A percentile compares a stretch with the other conserved stretches of the same genome.
phyloP scores from a whole-genome alignment of 2,797 vertebrate genomes.

The Enoplosus armatus region DNA sequence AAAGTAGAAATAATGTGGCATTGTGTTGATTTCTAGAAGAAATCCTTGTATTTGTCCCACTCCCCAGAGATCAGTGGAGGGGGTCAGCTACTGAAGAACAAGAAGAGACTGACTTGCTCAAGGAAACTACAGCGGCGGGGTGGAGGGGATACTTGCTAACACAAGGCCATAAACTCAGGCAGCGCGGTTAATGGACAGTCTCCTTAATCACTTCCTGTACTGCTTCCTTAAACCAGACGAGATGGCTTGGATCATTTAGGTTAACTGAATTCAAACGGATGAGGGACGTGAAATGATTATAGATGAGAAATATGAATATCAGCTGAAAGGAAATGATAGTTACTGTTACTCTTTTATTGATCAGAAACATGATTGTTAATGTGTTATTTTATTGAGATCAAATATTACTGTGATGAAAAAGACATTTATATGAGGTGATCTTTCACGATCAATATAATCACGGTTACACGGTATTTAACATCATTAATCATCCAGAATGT shows the following conservation, averaged over 20 bases:
- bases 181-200: conserved; percentile 30
- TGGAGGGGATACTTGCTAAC: neutral
- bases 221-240: conserved; percentile 22
- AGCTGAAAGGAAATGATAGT: conserved; percentile 8
- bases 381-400: too few relatives aligned
- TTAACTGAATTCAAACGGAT: conserved; percentile 35
- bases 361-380: too few relatives aligned
- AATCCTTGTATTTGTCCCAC: neutral
- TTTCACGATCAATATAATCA: conserved; percentile 34
- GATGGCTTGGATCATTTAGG: conserved; percentile 15
- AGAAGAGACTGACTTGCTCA: conserved; percentile 1
- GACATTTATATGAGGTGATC: neutral
- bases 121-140: neutral
- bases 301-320: neutral
- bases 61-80: neutral
- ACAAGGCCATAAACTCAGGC: conserved; percentile 24
- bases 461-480: neutral
- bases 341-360: too few relatives aligned
- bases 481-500: conserved; percentile 20
- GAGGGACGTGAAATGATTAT: neutral
- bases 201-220: conserved; percentile 58
- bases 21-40: conserved; percentile 1
- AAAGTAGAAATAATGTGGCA: neutral
- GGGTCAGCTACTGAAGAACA: neutral
- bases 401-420: neutral